A percentile compares a stretch with the other conserved stretches of the same genome.
Evolutionary conservation across 2,113 vertebrate species (phyloP).

Genomic region (Apteryx mantelli): DNA sequence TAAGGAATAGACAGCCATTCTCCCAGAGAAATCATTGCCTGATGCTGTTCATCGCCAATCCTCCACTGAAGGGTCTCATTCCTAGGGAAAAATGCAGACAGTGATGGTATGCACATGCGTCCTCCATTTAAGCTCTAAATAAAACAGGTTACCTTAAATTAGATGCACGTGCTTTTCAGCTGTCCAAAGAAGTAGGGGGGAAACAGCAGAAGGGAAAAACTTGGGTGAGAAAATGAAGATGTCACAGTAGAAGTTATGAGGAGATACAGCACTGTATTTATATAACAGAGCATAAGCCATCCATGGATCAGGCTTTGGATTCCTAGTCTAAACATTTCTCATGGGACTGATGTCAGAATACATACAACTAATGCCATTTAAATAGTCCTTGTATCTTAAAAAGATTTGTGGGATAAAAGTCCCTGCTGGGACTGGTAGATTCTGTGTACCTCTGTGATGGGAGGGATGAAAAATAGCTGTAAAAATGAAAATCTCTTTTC

Average conservation of each 20-base stretch:
- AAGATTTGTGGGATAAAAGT: neutral
- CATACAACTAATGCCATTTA: neutral
- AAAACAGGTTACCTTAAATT: neutral
- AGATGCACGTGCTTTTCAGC: accelerated
- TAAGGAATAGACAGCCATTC: neutral
- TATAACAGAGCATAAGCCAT: neutral
- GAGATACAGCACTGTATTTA: neutral
- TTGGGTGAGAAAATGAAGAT: neutral
- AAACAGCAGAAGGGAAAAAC: neutral
- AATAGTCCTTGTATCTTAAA: neutral
- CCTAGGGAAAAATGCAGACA: neutral
- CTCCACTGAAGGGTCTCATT: neutral
- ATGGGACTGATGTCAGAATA: neutral
- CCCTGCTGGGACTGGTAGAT: neutral
- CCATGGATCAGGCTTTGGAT: neutral
- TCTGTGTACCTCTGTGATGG: neutral
- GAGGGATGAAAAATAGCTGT: neutral
- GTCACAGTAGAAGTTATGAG: neutral
- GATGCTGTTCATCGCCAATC: neutral
- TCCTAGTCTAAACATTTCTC: neutral
- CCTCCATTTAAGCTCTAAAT: neutral
- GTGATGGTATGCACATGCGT: neutral
- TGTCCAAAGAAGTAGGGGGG: neutral
- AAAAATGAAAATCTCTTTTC: neutral
- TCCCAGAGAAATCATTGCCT: neutral